These are phyloP conservation scores for Carassius auratus DNA, from an alignment of 2,113 vertebrate species.

Conservation along the genomic window DNA sequence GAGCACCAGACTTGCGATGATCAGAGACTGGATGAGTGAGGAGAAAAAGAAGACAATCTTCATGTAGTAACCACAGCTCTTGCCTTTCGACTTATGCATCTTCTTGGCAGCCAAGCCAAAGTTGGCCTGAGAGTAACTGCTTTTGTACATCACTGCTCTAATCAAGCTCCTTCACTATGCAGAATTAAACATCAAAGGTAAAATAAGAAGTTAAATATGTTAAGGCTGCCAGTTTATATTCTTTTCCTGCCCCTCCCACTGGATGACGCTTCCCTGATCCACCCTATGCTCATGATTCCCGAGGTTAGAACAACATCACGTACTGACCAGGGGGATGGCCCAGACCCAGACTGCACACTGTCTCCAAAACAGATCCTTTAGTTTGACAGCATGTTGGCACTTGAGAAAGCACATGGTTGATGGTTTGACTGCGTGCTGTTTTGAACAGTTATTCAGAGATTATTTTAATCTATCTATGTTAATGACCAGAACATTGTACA, in stretches of 20 bases:
- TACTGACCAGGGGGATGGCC: neutral
- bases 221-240: constrained; percentile 51
- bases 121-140: constrained; percentile 74
- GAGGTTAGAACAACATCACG: constrained; percentile 46
- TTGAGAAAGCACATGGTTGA: constrained; percentile 10
- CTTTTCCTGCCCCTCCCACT: constrained; percentile 38
- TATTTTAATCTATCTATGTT: neutral
- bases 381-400: constrained; percentile 45
- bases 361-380: constrained; percentile 12
- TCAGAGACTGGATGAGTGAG: constrained; percentile 87
- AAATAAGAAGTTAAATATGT: constrained; percentile 27
- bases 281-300: constrained; percentile 11
- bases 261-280: constrained; percentile 23
- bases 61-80: constrained; percentile 82
- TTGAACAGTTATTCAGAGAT: constrained; percentile 11
- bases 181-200: neutral
- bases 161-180: neutral
- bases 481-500: neutral
- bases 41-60: constrained; percentile 91
- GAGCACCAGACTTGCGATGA: constrained; percentile 91
- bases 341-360: neutral
- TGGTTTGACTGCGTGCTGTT: constrained; percentile 5
- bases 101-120: constrained; percentile 69
- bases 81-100: constrained; percentile 69
- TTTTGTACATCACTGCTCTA: constrained; percentile 75